A percentile compares a stretch with the other conserved stretches of the same genome.
Conservation (phyloP, 2,888 invertebrate species). For the Tolmerus cingulatus region DNA sequence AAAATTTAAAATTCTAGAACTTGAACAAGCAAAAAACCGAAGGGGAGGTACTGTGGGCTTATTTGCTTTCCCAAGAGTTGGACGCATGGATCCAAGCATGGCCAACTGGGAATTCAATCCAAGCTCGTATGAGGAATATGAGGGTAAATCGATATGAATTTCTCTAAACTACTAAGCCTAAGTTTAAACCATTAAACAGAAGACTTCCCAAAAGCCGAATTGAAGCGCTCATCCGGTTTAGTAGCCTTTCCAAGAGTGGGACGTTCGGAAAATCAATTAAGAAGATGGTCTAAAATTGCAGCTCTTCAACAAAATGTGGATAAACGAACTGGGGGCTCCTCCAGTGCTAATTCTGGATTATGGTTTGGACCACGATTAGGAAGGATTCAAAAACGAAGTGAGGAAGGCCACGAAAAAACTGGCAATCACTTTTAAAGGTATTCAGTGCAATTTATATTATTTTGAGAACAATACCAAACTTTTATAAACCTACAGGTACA, state of each 20-base stretch:
- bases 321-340: constrained; percentile 55
- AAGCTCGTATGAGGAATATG: constrained; percentile 65
- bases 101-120: constrained; percentile 64
- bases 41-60: constrained; percentile 69
- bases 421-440: constrained; percentile 49
- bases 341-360: constrained; percentile 64
- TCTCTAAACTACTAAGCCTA: background rate
- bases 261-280: constrained; percentile 58
- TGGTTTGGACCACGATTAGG: constrained; percentile 77
- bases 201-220: constrained; percentile 57
- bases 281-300: constrained; percentile 59
- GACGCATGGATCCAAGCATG: constrained; percentile 65
- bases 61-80: constrained; percentile 71
- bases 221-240: constrained; percentile 60
- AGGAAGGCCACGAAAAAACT: constrained; percentile 46
- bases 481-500: background rate
- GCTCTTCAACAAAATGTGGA: constrained; percentile 60
- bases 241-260: constrained; percentile 65
- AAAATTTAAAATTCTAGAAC: constrained; percentile 52
- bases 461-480: background rate
- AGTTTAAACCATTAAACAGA: background rate
- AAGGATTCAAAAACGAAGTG: constrained; percentile 62
- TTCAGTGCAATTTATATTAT: background rate
- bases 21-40: constrained; percentile 59
- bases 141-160: constrained; percentile 59